Conservation (phyloP, 2,797 vertebrate species). For the Falco naumanni region DNA sequence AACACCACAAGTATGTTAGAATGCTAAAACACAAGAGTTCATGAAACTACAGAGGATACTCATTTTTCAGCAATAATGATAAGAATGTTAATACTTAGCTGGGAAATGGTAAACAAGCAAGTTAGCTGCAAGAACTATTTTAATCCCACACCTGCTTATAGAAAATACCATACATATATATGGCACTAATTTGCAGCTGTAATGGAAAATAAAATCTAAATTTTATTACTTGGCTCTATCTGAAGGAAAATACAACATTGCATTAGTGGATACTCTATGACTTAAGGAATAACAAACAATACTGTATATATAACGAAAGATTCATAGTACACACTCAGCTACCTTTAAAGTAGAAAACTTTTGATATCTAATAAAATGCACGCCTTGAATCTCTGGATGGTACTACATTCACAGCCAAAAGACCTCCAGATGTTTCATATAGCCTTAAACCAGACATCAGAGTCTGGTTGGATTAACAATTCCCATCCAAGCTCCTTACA, state of each 20-base stretch:
- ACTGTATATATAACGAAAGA: background rate
- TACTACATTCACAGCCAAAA: background rate
- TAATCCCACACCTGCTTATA: background rate
- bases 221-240: background rate
- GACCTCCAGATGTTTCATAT: background rate
- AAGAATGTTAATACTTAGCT: background rate
- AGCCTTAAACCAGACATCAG: background rate
- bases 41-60: background rate
- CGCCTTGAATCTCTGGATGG: background rate
- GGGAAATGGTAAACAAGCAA: background rate
- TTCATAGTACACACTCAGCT: background rate
- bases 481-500: background rate
- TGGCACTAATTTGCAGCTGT: background rate
- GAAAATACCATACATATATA: background rate
- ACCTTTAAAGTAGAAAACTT: background rate
- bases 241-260: background rate
- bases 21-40: conserved; percentile 28
- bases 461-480: background rate
- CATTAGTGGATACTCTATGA: background rate
- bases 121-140: conserved; percentile 8
- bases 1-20: background rate
- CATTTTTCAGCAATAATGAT: background rate
- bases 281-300: background rate
- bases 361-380: background rate
- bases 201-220: conserved; percentile 32